Evolutionary conservation across 1,140 invertebrate genomes (phyloP).

Genomic region (Xylocopa sonorina): DNA sequence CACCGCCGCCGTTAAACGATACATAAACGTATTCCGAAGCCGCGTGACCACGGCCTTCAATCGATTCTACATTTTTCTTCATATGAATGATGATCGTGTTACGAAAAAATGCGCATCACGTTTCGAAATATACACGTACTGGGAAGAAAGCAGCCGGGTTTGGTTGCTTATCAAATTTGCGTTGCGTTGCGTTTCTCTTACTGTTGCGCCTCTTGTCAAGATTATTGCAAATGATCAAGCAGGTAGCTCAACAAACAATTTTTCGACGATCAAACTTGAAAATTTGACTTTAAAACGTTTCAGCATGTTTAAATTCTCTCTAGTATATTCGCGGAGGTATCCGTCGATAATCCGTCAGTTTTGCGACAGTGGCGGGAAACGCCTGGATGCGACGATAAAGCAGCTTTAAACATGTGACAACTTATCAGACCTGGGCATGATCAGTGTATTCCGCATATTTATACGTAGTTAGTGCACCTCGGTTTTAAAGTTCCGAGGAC

Average conservation of each 20-base stretch:
- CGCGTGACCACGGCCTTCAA: neutral
- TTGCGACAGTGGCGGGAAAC: constrained; percentile 49
- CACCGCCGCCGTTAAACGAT: constrained; percentile 30
- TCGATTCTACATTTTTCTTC: neutral
- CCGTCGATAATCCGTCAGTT: constrained; percentile 34
- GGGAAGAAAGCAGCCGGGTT: neutral
- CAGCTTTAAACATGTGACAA: constrained; percentile 55
- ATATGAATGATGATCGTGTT: neutral
- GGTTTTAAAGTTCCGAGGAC: neutral
- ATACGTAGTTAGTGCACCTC: too few relatives aligned
- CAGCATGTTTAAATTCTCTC: neutral
- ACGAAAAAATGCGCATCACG: constrained; percentile 16
- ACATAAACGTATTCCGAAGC: constrained; percentile 26
- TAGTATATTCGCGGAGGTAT: neutral
- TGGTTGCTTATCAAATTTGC: constrained; percentile 19
- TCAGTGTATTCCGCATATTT: neutral
- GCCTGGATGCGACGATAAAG: constrained; percentile 34
- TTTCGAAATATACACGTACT: constrained; percentile 4
- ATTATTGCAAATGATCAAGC: constrained; percentile 1
- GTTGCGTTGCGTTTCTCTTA: constrained; percentile 30
- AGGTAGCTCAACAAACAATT: constrained; percentile 6
- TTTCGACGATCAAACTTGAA: constrained; percentile 22
- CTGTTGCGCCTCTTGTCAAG: constrained; percentile 23
- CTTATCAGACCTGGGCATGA: constrained; percentile 51
- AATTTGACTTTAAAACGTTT: constrained; percentile 26